A percentile compares a stretch with the other conserved stretches of the same genome.
Evolutionary conservation across 2,797 vertebrate species (phyloP).

Genomic region (Adelosebastes latens): DNA sequence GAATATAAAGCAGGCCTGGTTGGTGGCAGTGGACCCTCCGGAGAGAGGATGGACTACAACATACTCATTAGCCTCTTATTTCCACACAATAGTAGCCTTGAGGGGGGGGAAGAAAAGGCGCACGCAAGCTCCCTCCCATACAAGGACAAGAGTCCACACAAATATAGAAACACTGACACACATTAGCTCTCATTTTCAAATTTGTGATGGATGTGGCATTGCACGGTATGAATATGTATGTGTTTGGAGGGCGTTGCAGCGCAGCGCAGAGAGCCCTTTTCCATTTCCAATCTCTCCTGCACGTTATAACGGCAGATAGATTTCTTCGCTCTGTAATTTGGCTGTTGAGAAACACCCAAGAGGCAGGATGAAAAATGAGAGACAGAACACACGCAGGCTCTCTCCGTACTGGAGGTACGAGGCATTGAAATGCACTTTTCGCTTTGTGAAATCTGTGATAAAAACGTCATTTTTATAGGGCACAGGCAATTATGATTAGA

Average conservation of each 20-base stretch:
- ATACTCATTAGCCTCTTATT: constrained; percentile 30
- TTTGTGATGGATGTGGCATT: constrained; percentile 50
- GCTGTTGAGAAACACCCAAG: constrained; percentile 64
- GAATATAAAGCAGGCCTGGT: constrained; percentile 64
- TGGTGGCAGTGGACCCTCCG: constrained; percentile 18
- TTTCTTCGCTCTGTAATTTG: constrained; percentile 71
- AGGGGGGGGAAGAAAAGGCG: not conserved
- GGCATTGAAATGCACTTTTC: constrained; percentile 56
- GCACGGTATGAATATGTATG: constrained; percentile 66
- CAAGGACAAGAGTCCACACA: not conserved
- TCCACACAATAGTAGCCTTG: not conserved
- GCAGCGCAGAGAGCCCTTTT: constrained; percentile 29
- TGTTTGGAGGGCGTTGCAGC: constrained; percentile 49
- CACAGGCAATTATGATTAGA: constrained; percentile 53
- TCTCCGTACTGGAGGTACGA: constrained; percentile 34
- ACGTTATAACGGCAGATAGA: constrained; percentile 53
- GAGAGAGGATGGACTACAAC: constrained; percentile 24
- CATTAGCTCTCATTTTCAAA: constrained; percentile 34
- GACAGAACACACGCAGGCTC: constrained; percentile 4
- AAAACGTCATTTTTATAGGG: constrained; percentile 51
- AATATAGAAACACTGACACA: not conserved
- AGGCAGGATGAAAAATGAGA: constrained; percentile 65
- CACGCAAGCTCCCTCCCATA: not conserved
- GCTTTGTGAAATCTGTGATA: constrained; percentile 53
- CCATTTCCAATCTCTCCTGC: constrained; percentile 66